Conservation (phyloP, 2,888 invertebrate genomes). For the Drosophila suboccidentalis region DNA sequence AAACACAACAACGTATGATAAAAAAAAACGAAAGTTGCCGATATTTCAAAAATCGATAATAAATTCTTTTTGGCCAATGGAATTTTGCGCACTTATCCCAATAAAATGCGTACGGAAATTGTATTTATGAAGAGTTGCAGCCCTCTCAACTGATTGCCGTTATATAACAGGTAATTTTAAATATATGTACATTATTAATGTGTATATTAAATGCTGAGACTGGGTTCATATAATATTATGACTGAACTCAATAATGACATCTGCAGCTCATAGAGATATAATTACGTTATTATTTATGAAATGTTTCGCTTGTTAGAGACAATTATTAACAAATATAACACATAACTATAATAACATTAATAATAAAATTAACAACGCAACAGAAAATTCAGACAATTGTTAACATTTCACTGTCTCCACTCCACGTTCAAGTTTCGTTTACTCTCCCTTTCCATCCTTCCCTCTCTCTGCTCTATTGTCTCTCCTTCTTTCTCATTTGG, state of each 20-base stretch:
- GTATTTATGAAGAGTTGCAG: constrained; percentile 16
- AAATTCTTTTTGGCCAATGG: constrained; percentile 30
- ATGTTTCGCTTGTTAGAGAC: constrained; percentile 39
- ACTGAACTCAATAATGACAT: constrained; percentile 10
- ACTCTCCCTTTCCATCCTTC: constrained; percentile 12
- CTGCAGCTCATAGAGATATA: constrained; percentile 8
- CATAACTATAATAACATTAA: constrained; percentile 27
- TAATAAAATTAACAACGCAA: constrained; percentile 28
- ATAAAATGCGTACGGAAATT: constrained; percentile 36
- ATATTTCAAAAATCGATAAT: background rate
- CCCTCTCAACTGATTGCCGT: constrained; percentile 31
- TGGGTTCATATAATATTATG: constrained; percentile 10
- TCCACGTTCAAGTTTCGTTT: constrained; percentile 23
- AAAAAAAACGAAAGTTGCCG: constrained; percentile 61
- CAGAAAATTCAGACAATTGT: constrained; percentile 56
- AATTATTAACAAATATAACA: constrained; percentile 32
- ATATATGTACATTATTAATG: background rate
- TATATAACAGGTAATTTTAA: constrained; percentile 51
- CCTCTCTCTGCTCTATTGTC: background rate
- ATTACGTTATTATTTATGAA: constrained; percentile 26
- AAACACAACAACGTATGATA: constrained; percentile 19
- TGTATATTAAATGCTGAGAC: background rate
- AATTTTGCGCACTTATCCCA: constrained; percentile 26
- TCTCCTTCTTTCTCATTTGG: constrained; percentile 2
- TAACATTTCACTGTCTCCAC: constrained; percentile 63